These are phyloP conservation scores for Mixornis gularis DNA, from an alignment of 2,113 vertebrate genomes.

Conservation along the genomic window DNA sequence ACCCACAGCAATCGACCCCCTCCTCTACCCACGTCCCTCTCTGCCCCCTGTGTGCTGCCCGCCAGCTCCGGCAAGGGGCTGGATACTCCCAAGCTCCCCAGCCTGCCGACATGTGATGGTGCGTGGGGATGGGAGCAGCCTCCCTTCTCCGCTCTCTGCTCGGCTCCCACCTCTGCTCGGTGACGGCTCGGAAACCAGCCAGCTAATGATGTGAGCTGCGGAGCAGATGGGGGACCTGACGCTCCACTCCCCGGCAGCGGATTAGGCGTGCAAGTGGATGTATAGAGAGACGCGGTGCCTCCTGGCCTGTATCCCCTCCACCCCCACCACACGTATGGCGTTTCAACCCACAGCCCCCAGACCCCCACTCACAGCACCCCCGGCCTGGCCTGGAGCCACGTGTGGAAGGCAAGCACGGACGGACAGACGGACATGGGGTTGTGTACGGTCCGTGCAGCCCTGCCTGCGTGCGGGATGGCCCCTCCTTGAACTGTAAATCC, in stretches of 20 bases:
- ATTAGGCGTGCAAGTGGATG: constrained; percentile 47
- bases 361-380: neutral
- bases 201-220: constrained; percentile 51
- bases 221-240: constrained; percentile 64
- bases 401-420: rapidly evolving
- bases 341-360: neutral
- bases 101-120: neutral
- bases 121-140: neutral
- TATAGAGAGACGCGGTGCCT: neutral
- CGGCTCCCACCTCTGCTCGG: constrained; percentile 36
- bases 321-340: neutral
- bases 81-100: neutral
- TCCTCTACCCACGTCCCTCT: no score
- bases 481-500: neutral
- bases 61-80: neutral
- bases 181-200: constrained; percentile 47
- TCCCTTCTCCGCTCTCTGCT: neutral
- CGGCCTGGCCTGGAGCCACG: neutral
- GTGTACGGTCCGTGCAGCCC: rapidly evolving
- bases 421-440: neutral
- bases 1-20: rapidly evolving
- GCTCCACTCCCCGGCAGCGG: constrained; percentile 28
- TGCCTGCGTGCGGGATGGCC: neutral
- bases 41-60: rapidly evolving
- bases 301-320: neutral